phyloP scores from a whole-genome alignment of 92 coral and sea anemone genomes.

The Phenganax marumi region DNA sequence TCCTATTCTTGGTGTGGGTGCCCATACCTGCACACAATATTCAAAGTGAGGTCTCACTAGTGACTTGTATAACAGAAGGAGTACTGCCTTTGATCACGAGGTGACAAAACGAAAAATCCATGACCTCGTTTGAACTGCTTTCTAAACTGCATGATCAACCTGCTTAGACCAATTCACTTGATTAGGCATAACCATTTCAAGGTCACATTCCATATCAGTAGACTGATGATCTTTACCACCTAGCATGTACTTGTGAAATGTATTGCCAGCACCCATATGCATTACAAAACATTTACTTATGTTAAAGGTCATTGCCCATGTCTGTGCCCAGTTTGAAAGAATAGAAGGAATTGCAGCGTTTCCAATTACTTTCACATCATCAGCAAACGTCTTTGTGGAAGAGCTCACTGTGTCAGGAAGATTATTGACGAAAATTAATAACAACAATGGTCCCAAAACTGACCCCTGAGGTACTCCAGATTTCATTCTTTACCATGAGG shows the following conservation, averaged over 20 bases:
- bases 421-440: not conserved
- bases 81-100: not conserved
- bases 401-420: not conserved
- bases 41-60: not conserved
- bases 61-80: not conserved
- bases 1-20: not conserved
- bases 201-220: not conserved
- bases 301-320: conserved; percentile 13
- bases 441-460: conserved; percentile 2
- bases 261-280: conserved; percentile 11
- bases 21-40: not conserved
- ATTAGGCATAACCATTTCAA: not conserved
- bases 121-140: not conserved
- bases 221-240: not conserved
- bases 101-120: not conserved
- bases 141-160: not conserved
- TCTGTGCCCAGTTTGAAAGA: conserved; percentile 11
- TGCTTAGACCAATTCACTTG: not conserved
- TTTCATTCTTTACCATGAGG: conserved; percentile 1
- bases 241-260: conserved; percentile 3
- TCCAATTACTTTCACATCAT: conserved; percentile 5
- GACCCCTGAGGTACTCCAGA: conserved; percentile 16
- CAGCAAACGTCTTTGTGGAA: not conserved
- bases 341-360: not conserved
- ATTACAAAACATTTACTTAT: not conserved